Evolutionary conservation across 2,797 vertebrate species (phyloP), one percentile per base, ranked within the genome.

Genomic region (Chrosomus eos): DNA sequence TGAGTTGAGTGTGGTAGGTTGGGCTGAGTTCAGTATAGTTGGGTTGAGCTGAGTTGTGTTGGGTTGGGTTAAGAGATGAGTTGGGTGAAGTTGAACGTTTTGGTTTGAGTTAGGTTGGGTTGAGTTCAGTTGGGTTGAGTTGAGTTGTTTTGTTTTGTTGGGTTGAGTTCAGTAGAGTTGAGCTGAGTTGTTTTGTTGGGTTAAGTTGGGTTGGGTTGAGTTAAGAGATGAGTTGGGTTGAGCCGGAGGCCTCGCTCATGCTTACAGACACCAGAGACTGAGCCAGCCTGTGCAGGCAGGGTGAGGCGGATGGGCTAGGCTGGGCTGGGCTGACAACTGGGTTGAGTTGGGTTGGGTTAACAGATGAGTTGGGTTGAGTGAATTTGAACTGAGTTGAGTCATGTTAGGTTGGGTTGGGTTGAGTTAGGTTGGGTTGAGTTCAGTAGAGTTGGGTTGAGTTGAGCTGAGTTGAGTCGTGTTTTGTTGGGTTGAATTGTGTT

Each of bases 241-340:
- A 43, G 90, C 93, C 87, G 93, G 89, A 60, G 58, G 77, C 87
- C 84, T 87, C 74, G 93, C 92, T 51, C 66, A 8, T 0, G 58
- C 55, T 3, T 99, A 99, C 90, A 86, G 16, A 73, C 93, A 97
- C 87, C 96, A 96, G 90, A 94, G 97, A 67, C 94, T 99, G 84
- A 89, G 89, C 0, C 87, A 89, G 75, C 93, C 95, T 0, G 76
- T 96, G 28, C 89, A 93, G 9, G 91, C 93, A 11, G 98, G 97
- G 98, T 99, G 91, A 96, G 60, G 33, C 2, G 3, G 40, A 13
- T 3, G 10, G 45, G 13, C 11, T 71, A 7, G 3, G 3, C 23
- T 70, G 7, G 36, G 36, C 6, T 36, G 36, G n/a, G n/a, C n/a
- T n/a, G n/a, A n/a, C n/a, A 36, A 7, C 6, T 36, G 36, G 36